phyloP scores from a whole-genome alignment of 1,140 invertebrate species.

The Cataglyphis hispanica region DNA sequence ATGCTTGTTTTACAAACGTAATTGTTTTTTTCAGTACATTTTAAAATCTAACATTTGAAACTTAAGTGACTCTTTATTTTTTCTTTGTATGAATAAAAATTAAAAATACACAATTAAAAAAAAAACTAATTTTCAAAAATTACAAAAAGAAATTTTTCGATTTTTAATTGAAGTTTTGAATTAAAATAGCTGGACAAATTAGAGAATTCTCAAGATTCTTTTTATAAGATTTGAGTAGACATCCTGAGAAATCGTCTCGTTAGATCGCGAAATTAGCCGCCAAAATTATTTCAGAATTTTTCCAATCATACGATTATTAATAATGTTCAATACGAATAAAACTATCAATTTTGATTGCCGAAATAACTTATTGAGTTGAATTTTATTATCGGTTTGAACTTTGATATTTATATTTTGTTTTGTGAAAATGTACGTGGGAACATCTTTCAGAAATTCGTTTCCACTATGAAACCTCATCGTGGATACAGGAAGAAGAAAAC shows the following conservation, averaged over 20 bases:
- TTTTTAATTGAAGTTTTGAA: no score
- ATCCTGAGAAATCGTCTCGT: background rate
- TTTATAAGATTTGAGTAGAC: no score
- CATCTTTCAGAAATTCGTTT: slow-evolving; percentile 85
- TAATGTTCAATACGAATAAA: background rate
- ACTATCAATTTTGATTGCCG: background rate
- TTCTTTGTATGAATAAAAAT: no score
- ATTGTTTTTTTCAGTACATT: no score
- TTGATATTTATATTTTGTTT: background rate
- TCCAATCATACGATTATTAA: background rate
- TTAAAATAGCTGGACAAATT: no score
- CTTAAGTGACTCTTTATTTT: no score
- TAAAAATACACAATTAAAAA: no score
- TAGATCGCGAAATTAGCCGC: background rate
- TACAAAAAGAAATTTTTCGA: no score
- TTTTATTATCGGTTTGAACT: background rate
- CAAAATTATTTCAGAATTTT: background rate
- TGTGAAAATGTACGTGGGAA: slow-evolving; percentile 53
- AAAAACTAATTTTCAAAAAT: no score
- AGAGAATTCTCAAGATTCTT: no score
- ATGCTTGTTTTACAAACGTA: no score
- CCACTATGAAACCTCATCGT: slow-evolving; percentile 78
- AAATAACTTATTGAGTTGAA: background rate
- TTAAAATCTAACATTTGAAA: no score
- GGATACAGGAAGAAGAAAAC: slow-evolving; percentile 80